phyloP scores from a whole-genome alignment of 2,888 invertebrate species.

The Lochmaea crataegi region DNA sequence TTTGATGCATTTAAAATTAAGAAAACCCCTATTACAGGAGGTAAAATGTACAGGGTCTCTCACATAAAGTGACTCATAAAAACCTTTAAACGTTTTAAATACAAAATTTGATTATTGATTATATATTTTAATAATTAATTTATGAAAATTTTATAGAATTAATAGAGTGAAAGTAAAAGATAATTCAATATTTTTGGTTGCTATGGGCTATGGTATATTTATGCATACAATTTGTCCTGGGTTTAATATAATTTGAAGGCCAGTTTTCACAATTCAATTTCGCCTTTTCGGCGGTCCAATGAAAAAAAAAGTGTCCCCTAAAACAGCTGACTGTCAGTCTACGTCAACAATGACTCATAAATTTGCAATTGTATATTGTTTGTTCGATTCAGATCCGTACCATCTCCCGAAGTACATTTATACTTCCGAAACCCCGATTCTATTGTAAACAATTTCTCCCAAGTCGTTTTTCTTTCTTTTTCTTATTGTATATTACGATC shows the following conservation, averaged over 20 bases:
- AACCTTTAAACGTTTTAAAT: too few species aligned
- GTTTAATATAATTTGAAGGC: not conserved
- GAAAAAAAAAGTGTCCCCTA: constrained; percentile 26
- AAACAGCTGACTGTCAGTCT: constrained; percentile 37
- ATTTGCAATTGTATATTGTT: constrained; percentile 37
- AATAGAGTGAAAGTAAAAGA: too few species aligned
- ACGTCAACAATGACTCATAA: constrained; percentile 35
- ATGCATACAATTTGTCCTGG: constrained; percentile 5
- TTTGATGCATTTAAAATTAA: not conserved
- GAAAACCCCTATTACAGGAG: not conserved
- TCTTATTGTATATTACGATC: constrained; percentile 48
- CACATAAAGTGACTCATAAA: too few species aligned
- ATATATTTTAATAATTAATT: too few species aligned
- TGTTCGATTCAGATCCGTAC: constrained; percentile 19
- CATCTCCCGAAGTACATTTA: constrained; percentile 26
- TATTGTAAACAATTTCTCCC: constrained; percentile 40
- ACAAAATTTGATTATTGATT: too few species aligned
- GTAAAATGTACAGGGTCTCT: too few species aligned
- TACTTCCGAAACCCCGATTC: constrained; percentile 44
- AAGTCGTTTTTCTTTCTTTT: constrained; percentile 40
- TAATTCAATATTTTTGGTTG: too few species aligned
- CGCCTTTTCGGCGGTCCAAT: constrained; percentile 10
- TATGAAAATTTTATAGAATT: too few species aligned
- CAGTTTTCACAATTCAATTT: not conserved
- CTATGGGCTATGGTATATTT: not conserved